These are phyloP conservation scores for Alouatta palliata DNA, from an alignment of 2,113 vertebrate genomes.

Conservation along the genomic window DNA sequence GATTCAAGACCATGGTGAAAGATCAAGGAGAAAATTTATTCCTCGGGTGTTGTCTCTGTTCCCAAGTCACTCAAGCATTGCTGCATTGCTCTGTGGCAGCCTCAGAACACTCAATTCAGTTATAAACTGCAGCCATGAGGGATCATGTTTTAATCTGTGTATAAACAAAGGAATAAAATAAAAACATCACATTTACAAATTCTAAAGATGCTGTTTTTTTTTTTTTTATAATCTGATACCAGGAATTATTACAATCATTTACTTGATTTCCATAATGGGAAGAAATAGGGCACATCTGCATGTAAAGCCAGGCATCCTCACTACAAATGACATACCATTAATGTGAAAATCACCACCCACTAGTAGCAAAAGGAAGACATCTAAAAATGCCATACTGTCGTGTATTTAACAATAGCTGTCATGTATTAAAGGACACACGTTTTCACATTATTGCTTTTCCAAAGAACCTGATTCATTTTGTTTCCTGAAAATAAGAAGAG, in stretches of 20 bases:
- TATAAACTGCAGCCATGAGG: constrained; percentile 69
- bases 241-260: constrained; percentile 54
- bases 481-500: background rate
- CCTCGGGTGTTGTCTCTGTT: constrained; percentile 66
- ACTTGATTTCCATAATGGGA: constrained; percentile 52
- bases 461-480: background rate
- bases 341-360: constrained; percentile 41
- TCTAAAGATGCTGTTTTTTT: constrained; percentile 65
- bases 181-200: constrained; percentile 67
- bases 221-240: constrained; percentile 41
- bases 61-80: constrained; percentile 56
- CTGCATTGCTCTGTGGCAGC: constrained; percentile 29
- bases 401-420: constrained; percentile 13
- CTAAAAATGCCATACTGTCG: background rate
- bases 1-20: constrained; percentile 62
- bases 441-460: constrained; percentile 37
- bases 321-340: constrained; percentile 36
- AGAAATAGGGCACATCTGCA: constrained; percentile 59
- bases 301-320: background rate
- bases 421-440: constrained; percentile 33
- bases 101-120: constrained; percentile 71
- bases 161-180: constrained; percentile 82
- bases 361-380: background rate
- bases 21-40: constrained; percentile 76
- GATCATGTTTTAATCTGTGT: constrained; percentile 79